phyloP scores from a whole-genome alignment of 1,140 invertebrate species.

The Bursaphelenchus mucronatus region DNA sequence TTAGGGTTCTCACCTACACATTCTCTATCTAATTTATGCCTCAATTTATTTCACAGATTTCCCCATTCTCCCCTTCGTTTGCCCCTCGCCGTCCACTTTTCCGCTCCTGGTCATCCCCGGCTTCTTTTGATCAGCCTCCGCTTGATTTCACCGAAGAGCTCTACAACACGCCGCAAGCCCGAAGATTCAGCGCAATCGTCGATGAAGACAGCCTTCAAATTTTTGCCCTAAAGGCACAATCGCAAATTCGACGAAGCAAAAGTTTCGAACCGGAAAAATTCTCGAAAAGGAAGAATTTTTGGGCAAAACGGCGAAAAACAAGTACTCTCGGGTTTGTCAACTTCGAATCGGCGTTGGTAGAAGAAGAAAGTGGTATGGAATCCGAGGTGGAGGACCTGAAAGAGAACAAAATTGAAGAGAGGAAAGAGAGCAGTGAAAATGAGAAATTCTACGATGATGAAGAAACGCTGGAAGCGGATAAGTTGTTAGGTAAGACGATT shows the following conservation, averaged over 20 bases:
- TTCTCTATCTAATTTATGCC: too few relatives aligned
- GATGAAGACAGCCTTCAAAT: background rate
- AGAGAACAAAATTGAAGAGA: background rate
- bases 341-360: background rate
- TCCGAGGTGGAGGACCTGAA: background rate
- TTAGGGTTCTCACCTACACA: too few relatives aligned
- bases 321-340: background rate
- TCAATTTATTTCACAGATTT: too few relatives aligned
- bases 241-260: background rate
- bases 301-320: background rate
- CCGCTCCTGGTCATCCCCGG: too few relatives aligned
- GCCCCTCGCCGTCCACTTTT: too few relatives aligned
- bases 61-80: too few relatives aligned
- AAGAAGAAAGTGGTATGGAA: background rate
- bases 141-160: too few relatives aligned
- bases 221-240: slow-evolving; percentile 3
- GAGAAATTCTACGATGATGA: slow-evolving; percentile 11
- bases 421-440: slow-evolving; percentile 1
- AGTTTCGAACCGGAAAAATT: background rate
- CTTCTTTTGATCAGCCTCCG: too few relatives aligned
- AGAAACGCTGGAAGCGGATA: slow-evolving; percentile 2
- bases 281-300: background rate
- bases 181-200: too few relatives aligned
- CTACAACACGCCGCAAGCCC: too few relatives aligned
- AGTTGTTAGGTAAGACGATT: background rate